Base-by-base conservation (phyloP, 2,797 vertebrate genomes). In the Vireo griseus region DNA sequence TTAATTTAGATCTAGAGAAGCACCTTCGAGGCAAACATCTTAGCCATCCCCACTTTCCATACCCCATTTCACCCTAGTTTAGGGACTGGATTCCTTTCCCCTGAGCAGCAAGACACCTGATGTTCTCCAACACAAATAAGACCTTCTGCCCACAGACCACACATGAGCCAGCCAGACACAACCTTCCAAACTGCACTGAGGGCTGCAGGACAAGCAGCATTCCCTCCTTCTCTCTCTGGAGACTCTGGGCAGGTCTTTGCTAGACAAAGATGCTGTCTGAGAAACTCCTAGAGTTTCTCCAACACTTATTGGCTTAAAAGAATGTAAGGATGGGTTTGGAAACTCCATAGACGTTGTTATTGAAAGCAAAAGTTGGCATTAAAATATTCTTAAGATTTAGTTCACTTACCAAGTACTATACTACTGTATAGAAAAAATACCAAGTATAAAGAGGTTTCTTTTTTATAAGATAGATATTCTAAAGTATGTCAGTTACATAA, bases 141-240 rank as follows among this genome's bases (percentile, higher is more conserved):
- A 18, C 8, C 16, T 65, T 73, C 6, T 7, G 13, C 8, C n/a
- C 68, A 22, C 44, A 61, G 42, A 35, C 19, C 28, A 10, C 29
- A 15, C 1, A 0, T 3, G 5, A 51, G 21, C 16, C 51, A 52
- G 35, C 14, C 39, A 37, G 40, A 24, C 22, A 52, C 44, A 63
- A 13, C 8, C 29, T 13, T 2, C 29, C 12, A n/a, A 44, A n/a
- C 6, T 50, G 39, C n/a, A 19, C 59, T 29, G 9, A 44, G 50
- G 7, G 17, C 17, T 71, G 24, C 63, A 86, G 33, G 28, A 66
- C 35, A 28, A 59, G 29, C 58, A 68, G 37, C 54, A 44, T 20
- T 39, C 63, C 5, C 17, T 44, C 21, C 33, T 62, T 26, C 9
- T 2, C 35, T 55, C 26, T 62, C 33, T 15, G 57, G 19, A 75